A percentile compares a stretch with the other conserved stretches of the same genome.
Evolutionary conservation across 2,797 vertebrate species (phyloP).

Genomic region (Peromyscus aztecus): DNA sequence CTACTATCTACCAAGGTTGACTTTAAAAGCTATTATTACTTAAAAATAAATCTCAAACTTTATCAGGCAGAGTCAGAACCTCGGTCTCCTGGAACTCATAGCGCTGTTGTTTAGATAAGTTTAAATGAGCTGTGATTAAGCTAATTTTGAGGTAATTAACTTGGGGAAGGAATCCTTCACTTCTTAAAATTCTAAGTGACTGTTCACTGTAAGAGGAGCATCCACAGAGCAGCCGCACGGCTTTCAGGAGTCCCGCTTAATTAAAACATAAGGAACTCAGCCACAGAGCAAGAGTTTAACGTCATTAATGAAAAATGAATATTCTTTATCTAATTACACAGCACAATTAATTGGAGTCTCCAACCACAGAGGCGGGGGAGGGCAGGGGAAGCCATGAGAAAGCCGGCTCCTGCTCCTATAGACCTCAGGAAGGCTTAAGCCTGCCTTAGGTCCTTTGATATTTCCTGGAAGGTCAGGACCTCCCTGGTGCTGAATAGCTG

Average conservation of each 20-base stretch:
- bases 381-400: constrained; percentile 36
- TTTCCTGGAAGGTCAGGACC: not conserved
- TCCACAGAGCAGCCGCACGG: constrained; percentile 66
- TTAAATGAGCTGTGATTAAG: constrained; percentile 94
- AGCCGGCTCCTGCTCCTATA: not conserved
- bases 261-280: constrained; percentile 84
- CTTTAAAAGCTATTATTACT: constrained; percentile 24
- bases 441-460: not conserved
- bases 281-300: constrained; percentile 80
- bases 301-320: constrained; percentile 85
- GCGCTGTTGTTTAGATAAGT: constrained; percentile 93
- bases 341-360: constrained; percentile 84
- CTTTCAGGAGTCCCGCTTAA: constrained; percentile 86
- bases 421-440: not conserved
- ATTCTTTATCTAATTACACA: constrained; percentile 86
- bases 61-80: constrained; percentile 87
- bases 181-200: constrained; percentile 89
- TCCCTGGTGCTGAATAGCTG: not conserved
- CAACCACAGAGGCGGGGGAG: constrained; percentile 62
- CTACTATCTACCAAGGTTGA: not conserved
- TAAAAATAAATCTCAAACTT: constrained; percentile 37
- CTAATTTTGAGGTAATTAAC: constrained; percentile 93
- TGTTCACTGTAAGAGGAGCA: constrained; percentile 88
- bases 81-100: constrained; percentile 89
- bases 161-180: constrained; percentile 91